Percentiles rank a stretch among this genome's conserved stretches.
phyloP scores from a whole-genome alignment of 2,797 vertebrate species.

The Cirrhinus molitorella region DNA sequence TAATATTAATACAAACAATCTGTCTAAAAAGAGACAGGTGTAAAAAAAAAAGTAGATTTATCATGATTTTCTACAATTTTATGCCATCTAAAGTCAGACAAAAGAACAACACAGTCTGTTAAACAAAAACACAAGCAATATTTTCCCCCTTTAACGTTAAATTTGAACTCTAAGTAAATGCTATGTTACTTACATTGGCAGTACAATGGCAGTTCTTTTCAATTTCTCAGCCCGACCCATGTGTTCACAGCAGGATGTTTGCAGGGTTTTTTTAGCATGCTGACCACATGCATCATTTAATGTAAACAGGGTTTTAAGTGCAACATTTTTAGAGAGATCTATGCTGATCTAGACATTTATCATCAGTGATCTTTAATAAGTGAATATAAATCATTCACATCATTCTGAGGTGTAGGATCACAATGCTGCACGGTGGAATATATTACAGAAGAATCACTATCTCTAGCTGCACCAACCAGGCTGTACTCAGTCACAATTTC shows the following conservation, averaged over 20 bases:
- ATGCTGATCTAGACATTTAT: neutral
- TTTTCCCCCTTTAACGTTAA: neutral
- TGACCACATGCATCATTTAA: neutral
- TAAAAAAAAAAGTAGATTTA: too few species aligned
- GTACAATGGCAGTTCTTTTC: too few species aligned
- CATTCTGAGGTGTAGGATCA: neutral
- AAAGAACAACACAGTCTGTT: neutral
- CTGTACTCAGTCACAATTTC: constrained; percentile 23
- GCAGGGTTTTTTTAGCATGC: neutral
- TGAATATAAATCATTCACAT: constrained; percentile 28
- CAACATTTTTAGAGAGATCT: neutral
- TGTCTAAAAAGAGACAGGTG: neutral
- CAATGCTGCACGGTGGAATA: constrained; percentile 34
- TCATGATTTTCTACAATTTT: neutral
- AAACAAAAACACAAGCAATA: neutral
- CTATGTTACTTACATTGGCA: neutral
- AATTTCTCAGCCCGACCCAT: neutral
- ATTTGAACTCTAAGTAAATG: neutral
- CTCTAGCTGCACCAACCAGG: neutral
- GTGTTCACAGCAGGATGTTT: neutral
- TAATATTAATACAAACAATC: neutral
- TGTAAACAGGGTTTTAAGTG: neutral
- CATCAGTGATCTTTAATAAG: neutral
- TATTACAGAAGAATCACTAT: neutral
- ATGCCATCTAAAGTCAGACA: neutral